phyloP scores from a whole-genome alignment of 2,113 vertebrate genomes.

The Elanus axillaris region DNA sequence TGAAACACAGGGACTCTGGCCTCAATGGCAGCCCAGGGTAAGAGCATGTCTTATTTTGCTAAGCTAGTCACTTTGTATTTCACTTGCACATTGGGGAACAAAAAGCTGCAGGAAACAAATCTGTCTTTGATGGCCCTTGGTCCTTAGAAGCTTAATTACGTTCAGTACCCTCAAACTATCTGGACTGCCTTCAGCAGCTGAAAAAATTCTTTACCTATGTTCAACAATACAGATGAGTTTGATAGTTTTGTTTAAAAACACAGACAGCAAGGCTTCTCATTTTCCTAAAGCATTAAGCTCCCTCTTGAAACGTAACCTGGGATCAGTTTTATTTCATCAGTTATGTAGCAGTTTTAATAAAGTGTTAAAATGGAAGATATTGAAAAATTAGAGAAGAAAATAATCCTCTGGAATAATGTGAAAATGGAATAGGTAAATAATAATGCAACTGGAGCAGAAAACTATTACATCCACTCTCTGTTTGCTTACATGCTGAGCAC shows the following conservation, averaged over 20 bases:
- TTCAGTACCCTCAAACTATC: background rate
- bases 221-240: background rate
- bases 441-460: conserved; percentile 17
- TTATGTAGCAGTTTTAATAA: background rate
- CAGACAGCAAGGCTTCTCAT: background rate
- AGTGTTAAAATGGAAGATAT: conserved; percentile 32
- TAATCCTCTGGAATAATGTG: conserved; percentile 18
- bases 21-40: background rate
- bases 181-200: background rate
- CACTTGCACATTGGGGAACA: background rate
- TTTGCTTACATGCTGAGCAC: background rate
- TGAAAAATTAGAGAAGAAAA: conserved; percentile 2
- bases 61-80: background rate
- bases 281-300: background rate
- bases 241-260: background rate
- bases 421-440: background rate
- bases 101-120: background rate
- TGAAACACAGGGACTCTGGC: background rate
- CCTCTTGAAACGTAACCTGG: conserved; percentile 12
- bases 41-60: background rate
- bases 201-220: background rate
- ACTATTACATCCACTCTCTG: background rate
- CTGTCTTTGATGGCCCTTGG: background rate
- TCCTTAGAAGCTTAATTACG: background rate
- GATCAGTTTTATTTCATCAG: conserved; percentile 24